Conservation (phyloP, 2,888 invertebrate species). For the Meteorus cinctellus region DNA sequence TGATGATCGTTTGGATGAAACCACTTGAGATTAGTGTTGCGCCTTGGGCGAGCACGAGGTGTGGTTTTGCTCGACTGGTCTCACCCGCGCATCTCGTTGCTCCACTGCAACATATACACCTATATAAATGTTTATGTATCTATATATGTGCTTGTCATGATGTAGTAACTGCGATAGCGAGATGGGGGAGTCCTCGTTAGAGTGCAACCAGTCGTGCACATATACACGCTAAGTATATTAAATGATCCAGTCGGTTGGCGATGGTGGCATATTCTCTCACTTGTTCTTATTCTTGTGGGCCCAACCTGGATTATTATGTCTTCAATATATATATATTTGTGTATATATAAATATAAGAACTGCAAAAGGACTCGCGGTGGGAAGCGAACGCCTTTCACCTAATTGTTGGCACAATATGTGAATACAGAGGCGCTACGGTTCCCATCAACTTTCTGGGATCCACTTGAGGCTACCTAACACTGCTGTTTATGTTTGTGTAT, state of each 20-base stretch:
- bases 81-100: slow-evolving; percentile 44
- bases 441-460: slow-evolving; percentile 61
- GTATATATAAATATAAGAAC: slow-evolving; percentile 3
- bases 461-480: slow-evolving; percentile 16
- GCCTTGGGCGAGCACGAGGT: slow-evolving; percentile 65
- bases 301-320: slow-evolving; percentile 9
- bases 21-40: slow-evolving; percentile 27
- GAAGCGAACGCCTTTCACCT: slow-evolving; percentile 71
- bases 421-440: slow-evolving; percentile 70
- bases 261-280: slow-evolving; percentile 19
- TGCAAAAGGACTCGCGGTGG: slow-evolving; percentile 21
- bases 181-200: not conserved
- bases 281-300: slow-evolving; percentile 27
- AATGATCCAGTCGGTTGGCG: slow-evolving; percentile 60
- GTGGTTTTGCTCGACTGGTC: slow-evolving; percentile 57
- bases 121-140: slow-evolving; percentile 1
- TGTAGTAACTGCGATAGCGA: slow-evolving; percentile 50
- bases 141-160: slow-evolving; percentile 39
- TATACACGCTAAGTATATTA: slow-evolving; percentile 62
- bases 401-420: slow-evolving; percentile 73
- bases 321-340: slow-evolving; percentile 7
- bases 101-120: not conserved
- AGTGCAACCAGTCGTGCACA: slow-evolving; percentile 11
- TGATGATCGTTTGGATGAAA: slow-evolving; percentile 56
- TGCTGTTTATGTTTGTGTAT: slow-evolving; percentile 9